phyloP scores from a whole-genome alignment of 2,888 invertebrate species.

The Latrodectus elegans region DNA sequence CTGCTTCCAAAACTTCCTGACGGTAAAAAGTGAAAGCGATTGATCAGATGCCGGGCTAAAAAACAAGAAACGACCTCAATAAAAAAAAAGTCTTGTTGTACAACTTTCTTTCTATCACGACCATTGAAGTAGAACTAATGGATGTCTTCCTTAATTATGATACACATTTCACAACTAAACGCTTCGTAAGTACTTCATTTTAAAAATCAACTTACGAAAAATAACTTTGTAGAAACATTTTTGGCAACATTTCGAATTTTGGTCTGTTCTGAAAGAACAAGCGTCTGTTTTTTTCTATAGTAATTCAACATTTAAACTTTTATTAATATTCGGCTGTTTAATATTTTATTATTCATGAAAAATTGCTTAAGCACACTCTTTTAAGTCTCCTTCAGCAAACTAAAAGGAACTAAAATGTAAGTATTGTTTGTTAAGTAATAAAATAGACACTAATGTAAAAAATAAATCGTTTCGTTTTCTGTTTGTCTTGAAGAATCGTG shows the following conservation, averaged over 20 bases:
- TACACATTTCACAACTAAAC: conserved; percentile 1
- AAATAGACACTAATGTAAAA: no score
- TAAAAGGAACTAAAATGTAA: no score
- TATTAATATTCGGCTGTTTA: no score
- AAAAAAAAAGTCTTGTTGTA: conserved; percentile 36
- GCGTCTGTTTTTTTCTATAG: neutral
- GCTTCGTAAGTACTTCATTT: neutral
- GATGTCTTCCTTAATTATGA: conserved; percentile 14
- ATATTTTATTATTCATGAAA: no score
- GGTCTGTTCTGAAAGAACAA: neutral
- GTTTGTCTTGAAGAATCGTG: no score
- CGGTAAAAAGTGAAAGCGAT: conserved; percentile 55
- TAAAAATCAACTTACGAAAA: neutral
- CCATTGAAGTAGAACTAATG: conserved; percentile 43
- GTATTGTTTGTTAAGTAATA: no score
- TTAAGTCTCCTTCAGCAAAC: no score
- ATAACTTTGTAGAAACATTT: neutral
- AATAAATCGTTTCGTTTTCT: no score
- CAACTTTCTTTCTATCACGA: conserved; percentile 33
- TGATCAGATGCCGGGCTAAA: conserved; percentile 36
- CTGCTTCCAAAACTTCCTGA: conserved; percentile 45
- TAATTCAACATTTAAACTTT: neutral
- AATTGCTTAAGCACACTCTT: no score
- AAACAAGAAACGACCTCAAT: conserved; percentile 50
- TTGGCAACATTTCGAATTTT: neutral